Conservation (phyloP, 2,797 vertebrate genomes). For the Gadopsis bispinosus region DNA sequence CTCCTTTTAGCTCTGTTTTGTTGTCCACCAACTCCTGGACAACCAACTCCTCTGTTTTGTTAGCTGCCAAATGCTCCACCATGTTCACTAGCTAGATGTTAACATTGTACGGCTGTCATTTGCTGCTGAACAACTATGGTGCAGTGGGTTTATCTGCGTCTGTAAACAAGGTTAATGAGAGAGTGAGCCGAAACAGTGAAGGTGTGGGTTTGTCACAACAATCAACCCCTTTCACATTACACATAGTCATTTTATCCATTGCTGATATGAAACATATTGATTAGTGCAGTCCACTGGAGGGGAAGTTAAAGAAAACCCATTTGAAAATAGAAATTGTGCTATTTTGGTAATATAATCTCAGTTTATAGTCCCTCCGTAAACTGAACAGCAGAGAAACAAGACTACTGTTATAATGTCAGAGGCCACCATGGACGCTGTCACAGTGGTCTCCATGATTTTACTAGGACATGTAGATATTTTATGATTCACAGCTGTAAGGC, state of each 20-base stretch:
- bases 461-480: constrained; percentile 42
- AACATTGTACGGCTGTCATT: neutral
- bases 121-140: neutral
- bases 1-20: too few species aligned
- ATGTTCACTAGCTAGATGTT: neutral
- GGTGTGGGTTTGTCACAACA: neutral
- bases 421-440: constrained; percentile 35
- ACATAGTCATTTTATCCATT: neutral
- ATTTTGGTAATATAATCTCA: neutral
- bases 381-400: constrained; percentile 25
- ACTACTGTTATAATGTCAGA: constrained; percentile 33
- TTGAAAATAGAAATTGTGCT: neutral
- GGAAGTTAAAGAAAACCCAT: constrained; percentile 6
- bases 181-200: neutral
- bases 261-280: neutral
- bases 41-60: neutral
- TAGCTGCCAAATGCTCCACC: neutral
- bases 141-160: neutral
- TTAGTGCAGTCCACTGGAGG: neutral
- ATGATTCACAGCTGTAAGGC: constrained; percentile 61
- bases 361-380: constrained; percentile 1
- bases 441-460: constrained; percentile 31
- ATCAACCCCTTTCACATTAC: neutral
- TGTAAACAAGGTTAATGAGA: neutral
- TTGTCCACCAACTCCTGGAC: neutral